Percentiles rank a stretch among this genome's conserved stretches.
These are phyloP conservation scores for Nylanderia fulva DNA, from an alignment of 1,140 invertebrate genomes.

Conservation along the genomic window DNA sequence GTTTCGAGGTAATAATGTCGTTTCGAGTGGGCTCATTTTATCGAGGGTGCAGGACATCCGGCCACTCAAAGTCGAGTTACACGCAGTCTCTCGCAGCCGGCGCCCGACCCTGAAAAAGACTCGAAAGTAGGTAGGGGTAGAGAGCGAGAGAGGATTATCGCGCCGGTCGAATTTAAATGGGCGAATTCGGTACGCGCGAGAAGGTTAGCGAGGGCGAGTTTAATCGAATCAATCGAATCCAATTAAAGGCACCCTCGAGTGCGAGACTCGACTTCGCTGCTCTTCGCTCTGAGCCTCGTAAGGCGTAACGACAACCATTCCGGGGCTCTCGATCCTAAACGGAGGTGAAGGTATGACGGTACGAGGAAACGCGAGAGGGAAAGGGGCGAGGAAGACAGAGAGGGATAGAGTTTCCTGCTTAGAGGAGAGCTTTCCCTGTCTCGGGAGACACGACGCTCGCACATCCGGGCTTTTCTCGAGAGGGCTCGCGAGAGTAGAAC, in stretches of 20 bases:
- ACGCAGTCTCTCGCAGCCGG: slow-evolving; percentile 9
- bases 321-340: slow-evolving; percentile 51
- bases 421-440: slow-evolving; percentile 52
- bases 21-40: slow-evolving; percentile 43
- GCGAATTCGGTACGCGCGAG: neutral
- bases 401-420: slow-evolving; percentile 30
- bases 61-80: slow-evolving; percentile 55
- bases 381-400: neutral
- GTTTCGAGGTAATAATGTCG: slow-evolving; percentile 57
- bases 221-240: slow-evolving; percentile 71
- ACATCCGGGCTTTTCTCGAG: slow-evolving; percentile 29
- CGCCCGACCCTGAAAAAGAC: slow-evolving; percentile 18
- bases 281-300: slow-evolving; percentile 38
- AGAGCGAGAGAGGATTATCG: slow-evolving; percentile 50
- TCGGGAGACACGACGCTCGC: slow-evolving; percentile 49
- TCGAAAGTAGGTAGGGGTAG: slow-evolving; percentile 34
- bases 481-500: slow-evolving; percentile 29
- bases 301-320: slow-evolving; percentile 55
- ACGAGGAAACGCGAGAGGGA: slow-evolving; percentile 9
- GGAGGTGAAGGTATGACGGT: slow-evolving; percentile 27
- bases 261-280: slow-evolving; percentile 39
- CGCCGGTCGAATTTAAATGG: slow-evolving; percentile 61
- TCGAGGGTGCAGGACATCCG: slow-evolving; percentile 31
- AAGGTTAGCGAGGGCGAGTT: slow-evolving; percentile 17
- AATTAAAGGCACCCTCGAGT: slow-evolving; percentile 56